Conservation (phyloP, 2,888 invertebrate genomes). For the Pilophorus perplexus region DNA sequence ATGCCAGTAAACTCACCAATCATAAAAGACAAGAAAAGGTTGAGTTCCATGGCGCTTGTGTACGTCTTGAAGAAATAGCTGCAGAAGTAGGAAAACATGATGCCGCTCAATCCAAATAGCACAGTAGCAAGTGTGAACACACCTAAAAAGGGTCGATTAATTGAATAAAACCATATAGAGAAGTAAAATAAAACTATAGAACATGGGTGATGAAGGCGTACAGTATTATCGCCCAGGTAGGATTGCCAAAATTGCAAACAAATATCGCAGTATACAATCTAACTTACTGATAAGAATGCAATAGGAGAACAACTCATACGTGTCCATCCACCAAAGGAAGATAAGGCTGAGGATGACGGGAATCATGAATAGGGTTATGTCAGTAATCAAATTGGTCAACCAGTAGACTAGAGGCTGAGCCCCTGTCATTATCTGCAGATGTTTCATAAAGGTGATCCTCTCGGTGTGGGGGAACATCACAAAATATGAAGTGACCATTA, state of each 20-base stretch:
- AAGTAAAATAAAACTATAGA: neutral
- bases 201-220: no score
- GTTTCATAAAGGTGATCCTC: conserved; percentile 61
- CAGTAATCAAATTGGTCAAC: conserved; percentile 61
- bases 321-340: neutral
- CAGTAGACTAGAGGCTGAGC: conserved; percentile 63
- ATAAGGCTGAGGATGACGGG: neutral
- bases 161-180: neutral
- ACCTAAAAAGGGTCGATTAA: conserved; percentile 53
- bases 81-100: conserved; percentile 65
- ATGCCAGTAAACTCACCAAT: no score
- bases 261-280: neutral
- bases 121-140: conserved; percentile 56
- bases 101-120: conserved; percentile 61
- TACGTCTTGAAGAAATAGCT: conserved; percentile 56
- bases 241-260: neutral
- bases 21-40: conserved; percentile 51
- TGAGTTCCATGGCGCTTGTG: conserved; percentile 55
- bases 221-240: no score
- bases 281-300: conserved; percentile 19
- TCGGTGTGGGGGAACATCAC: conserved; percentile 62
- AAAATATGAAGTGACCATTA: conserved; percentile 12
- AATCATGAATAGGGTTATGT: conserved; percentile 50
- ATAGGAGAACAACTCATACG: conserved; percentile 2
- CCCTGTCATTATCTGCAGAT: conserved; percentile 67